A percentile compares a stretch with the other conserved stretches of the same genome.
phyloP scores from a whole-genome alignment of 2,113 vertebrate species.

The Brachypteracias leptosomus region DNA sequence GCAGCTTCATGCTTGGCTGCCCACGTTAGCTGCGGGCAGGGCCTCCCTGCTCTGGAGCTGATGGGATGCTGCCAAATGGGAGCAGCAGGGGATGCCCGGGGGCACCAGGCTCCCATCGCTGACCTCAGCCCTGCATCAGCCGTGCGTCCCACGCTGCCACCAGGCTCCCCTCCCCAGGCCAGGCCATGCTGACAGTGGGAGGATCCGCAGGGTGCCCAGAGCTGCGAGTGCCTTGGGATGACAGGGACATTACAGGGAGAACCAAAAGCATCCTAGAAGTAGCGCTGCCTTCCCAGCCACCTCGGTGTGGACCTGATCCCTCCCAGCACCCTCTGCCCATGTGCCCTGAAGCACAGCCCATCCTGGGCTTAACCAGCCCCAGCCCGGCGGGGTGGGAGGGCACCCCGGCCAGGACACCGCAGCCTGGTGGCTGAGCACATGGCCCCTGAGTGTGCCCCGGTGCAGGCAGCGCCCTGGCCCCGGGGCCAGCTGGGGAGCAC shows the following conservation, averaged over 20 bases:
- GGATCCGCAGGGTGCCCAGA: accelerated
- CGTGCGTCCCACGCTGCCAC: accelerated
- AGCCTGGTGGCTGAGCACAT: too few relatives aligned
- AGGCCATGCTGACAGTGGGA: too few relatives aligned
- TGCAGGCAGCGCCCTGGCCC: too few relatives aligned
- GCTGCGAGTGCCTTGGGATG: not conserved
- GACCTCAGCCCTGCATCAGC: accelerated
- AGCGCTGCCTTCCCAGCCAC: not conserved
- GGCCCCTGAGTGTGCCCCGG: too few relatives aligned
- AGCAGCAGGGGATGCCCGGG: accelerated
- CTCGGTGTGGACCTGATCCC: not conserved
- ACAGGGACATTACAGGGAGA: not conserved
- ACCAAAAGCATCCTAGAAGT: not conserved
- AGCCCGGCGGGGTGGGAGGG: too few relatives aligned
- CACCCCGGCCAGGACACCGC: too few relatives aligned
- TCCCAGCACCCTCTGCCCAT: not conserved
- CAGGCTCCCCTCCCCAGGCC: accelerated
- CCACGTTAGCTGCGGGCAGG: accelerated
- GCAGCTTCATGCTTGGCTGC: not conserved
- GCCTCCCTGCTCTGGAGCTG: not conserved
- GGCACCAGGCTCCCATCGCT: not conserved
- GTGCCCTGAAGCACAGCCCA: too few relatives aligned
- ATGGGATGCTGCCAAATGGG: not conserved
- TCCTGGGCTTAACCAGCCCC: too few relatives aligned
- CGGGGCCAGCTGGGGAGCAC: too few relatives aligned